These are phyloP conservation scores for Notothenia rossii DNA, from an alignment of 2,113 vertebrate species.

Conservation along the genomic window DNA sequence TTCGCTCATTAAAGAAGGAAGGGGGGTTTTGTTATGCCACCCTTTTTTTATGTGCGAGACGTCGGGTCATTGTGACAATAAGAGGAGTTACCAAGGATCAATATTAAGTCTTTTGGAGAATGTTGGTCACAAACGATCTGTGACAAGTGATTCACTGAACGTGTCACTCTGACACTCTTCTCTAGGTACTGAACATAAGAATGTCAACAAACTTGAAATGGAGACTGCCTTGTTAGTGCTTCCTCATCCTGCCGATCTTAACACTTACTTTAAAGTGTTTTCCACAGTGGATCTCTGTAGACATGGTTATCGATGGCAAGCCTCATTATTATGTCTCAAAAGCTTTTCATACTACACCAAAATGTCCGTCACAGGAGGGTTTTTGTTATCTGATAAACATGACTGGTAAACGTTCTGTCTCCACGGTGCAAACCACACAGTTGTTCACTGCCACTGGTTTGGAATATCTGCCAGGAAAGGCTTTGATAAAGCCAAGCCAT, in stretches of 20 bases:
- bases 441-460: conserved; percentile 42
- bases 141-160: conserved; percentile 39
- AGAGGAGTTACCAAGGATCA: conserved; percentile 42
- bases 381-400: conserved; percentile 14
- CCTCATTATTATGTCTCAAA: conserved; percentile 28
- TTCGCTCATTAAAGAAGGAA: conserved; percentile 32
- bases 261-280: conserved; percentile 38
- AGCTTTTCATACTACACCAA: neutral
- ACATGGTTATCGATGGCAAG: conserved; percentile 28
- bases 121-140: conserved; percentile 43
- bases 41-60: conserved; percentile 46
- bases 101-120: conserved; percentile 38
- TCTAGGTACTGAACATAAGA: conserved; percentile 18
- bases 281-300: conserved; percentile 30
- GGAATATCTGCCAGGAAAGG: conserved; percentile 44
- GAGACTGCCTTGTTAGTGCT: conserved; percentile 41
- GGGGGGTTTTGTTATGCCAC: conserved; percentile 37
- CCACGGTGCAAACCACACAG: conserved; percentile 31
- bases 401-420: conserved; percentile 12
- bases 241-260: conserved; percentile 46
- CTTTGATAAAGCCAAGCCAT: conserved; percentile 42
- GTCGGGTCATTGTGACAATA: conserved; percentile 42
- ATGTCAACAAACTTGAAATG: conserved; percentile 40
- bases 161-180: conserved; percentile 33
- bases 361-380: conserved; percentile 7